Percentiles rank a stretch among this genome's conserved stretches.
Conservation (phyloP, 2,888 invertebrate genomes). For the Caenorhabditis plicata region DNA sequence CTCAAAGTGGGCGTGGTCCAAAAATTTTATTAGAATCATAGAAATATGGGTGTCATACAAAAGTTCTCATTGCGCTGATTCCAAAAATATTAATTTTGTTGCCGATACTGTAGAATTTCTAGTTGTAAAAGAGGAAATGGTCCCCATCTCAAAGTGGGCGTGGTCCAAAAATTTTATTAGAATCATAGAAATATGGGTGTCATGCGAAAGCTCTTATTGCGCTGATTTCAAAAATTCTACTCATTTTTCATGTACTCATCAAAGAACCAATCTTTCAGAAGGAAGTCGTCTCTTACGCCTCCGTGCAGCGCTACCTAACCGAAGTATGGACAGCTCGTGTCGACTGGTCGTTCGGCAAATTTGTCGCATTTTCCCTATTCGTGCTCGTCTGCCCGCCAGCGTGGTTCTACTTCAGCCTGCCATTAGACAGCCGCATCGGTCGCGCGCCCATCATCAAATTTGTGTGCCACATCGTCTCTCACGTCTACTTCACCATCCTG, state of each 20-base stretch:
- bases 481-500: slow-evolving; percentile 92
- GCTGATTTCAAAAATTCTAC: not conserved
- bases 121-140: too few species aligned
- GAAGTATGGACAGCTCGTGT: slow-evolving; percentile 97
- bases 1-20: too few species aligned
- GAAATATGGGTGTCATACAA: too few species aligned
- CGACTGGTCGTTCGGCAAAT: slow-evolving; percentile 93
- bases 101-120: too few species aligned
- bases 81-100: not conserved
- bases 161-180: too few species aligned
- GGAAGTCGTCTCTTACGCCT: slow-evolving; percentile 65
- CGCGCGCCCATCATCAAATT: slow-evolving; percentile 99
- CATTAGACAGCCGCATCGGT: slow-evolving; percentile 68
- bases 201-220: not conserved
- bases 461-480: slow-evolving; percentile 97
- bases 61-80: not conserved
- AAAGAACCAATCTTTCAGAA: slow-evolving; percentile 38
- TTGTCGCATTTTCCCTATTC: slow-evolving; percentile 85
- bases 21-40: too few species aligned
- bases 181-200: too few species aligned
- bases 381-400: slow-evolving; percentile 92
- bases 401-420: slow-evolving; percentile 68
- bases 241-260: not conserved
- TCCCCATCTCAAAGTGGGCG: too few species aligned
- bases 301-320: slow-evolving; percentile 70